These are phyloP conservation scores for Acleris cristana DNA, from an alignment of 2,888 invertebrate genomes.

Conservation along the genomic window DNA sequence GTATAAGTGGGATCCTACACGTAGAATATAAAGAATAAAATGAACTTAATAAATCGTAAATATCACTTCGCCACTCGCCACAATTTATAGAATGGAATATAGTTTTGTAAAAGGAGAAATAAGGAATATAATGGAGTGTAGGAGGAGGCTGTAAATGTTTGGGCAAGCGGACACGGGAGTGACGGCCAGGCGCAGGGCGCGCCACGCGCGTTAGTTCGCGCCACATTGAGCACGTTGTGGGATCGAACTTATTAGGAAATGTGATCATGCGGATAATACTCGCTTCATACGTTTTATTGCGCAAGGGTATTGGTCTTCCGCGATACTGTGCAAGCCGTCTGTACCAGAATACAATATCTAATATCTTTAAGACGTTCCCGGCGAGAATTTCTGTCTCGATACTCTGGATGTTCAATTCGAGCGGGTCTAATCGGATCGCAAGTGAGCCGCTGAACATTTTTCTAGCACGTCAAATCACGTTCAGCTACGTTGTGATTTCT, in stretches of 20 bases:
- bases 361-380: slow-evolving; percentile 47
- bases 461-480: slow-evolving; percentile 14
- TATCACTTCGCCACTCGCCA: too few species aligned
- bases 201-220: slow-evolving; percentile 66
- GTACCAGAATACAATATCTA: slow-evolving; percentile 50
- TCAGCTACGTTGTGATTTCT: slow-evolving; percentile 5
- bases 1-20: too few species aligned
- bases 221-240: slow-evolving; percentile 78
- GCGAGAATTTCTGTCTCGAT: slow-evolving; percentile 8
- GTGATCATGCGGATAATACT: slow-evolving; percentile 80
- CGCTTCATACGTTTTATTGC: slow-evolving; percentile 81
- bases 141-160: slow-evolving; percentile 55
- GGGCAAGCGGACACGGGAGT: slow-evolving; percentile 59
- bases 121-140: slow-evolving; percentile 59
- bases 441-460: slow-evolving; percentile 14
- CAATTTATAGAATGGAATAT: background rate
- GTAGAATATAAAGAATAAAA: too few species aligned
- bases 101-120: slow-evolving; percentile 1
- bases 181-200: slow-evolving; percentile 56
- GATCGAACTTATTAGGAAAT: slow-evolving; percentile 82
- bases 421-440: slow-evolving; percentile 18
- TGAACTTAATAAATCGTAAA: too few species aligned
- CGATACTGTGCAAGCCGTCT: slow-evolving; percentile 57
- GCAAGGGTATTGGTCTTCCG: slow-evolving; percentile 63
- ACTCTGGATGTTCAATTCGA: slow-evolving; percentile 33